A percentile compares a stretch with the other conserved stretches of the same genome.
Conservation (phyloP, 2,797 vertebrate species). For the Limnodromus scolopaceus region DNA sequence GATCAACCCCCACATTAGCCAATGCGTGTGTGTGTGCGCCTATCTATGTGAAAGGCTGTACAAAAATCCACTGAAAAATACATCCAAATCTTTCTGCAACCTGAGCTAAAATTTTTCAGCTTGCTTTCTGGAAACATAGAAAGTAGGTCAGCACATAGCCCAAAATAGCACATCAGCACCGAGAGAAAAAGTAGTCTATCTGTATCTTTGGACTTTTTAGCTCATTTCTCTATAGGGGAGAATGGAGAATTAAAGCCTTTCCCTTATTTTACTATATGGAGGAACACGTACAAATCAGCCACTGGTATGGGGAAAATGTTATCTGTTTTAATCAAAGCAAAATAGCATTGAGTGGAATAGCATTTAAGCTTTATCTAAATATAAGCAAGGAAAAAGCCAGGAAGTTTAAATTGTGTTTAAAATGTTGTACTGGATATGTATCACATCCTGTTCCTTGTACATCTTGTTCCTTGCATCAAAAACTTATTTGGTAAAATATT, state of each 20-base stretch:
- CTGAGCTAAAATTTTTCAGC: conserved; percentile 11
- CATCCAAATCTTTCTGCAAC: not conserved
- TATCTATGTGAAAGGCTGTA: not conserved
- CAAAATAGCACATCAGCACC: conserved; percentile 29
- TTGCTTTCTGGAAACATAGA: not conserved
- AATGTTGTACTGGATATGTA: not conserved
- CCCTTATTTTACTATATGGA: not conserved
- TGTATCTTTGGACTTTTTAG: not conserved
- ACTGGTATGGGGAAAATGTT: not conserved
- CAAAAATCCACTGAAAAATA: conserved; percentile 3
- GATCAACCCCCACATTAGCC: not conserved
- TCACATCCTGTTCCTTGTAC: conserved; percentile 23
- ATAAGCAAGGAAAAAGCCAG: conserved; percentile 3
- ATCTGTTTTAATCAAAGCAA: conserved; percentile 5
- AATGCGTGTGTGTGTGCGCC: not conserved
- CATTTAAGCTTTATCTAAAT: conserved; percentile 21
- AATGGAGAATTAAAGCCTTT: not conserved
- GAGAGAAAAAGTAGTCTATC: not conserved
- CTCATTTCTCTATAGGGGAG: not conserved
- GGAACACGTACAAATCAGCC: not conserved
- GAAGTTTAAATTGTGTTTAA: conserved; percentile 35
- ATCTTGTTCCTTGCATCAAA: conserved; percentile 16
- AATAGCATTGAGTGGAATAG: not conserved
- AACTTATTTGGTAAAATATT: conserved; percentile 38
- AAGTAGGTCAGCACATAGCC: conserved; percentile 49